A percentile compares a stretch with the other conserved stretches of the same genome.
phyloP scores from a whole-genome alignment of 2,113 vertebrate genomes.

The Todiramphus saurophagus region DNA sequence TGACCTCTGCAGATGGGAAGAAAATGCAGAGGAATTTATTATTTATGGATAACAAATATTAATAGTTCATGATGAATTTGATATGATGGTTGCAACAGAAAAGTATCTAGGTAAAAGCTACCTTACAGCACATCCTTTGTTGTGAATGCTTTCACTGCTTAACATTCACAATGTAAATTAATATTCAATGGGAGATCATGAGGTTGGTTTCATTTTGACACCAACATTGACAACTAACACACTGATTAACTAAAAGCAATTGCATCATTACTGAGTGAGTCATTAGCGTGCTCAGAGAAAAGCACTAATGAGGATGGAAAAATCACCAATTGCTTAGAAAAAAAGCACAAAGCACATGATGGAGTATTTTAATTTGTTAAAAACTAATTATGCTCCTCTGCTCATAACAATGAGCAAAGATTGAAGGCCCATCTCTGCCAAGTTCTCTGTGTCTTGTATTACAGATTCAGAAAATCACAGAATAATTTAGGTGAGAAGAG shows the following conservation, averaged over 20 bases:
- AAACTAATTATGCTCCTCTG: neutral
- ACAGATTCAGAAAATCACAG: neutral
- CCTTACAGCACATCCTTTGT: neutral
- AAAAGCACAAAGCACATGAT: neutral
- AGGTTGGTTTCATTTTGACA: conserved; percentile 28
- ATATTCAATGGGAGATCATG: neutral
- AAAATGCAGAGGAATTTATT: neutral
- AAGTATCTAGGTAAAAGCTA: neutral
- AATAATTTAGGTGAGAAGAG: neutral
- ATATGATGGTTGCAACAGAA: neutral
- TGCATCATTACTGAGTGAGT: neutral
- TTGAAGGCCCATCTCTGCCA: no score
- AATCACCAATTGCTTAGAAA: neutral
- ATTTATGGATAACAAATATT: neutral
- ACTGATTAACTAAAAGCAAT: conserved; percentile 34
- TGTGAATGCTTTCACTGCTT: neutral
- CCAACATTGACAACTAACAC: neutral
- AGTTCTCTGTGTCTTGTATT: no score
- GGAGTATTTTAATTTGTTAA: neutral
- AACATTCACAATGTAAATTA: neutral
- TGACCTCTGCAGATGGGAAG: neutral
- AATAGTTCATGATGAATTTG: neutral
- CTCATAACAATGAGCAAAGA: neutral
- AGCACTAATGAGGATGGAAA: neutral
- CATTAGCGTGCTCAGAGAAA: conserved; percentile 2